These are phyloP conservation scores for Palythoa grandiflora DNA, from an alignment of 92 coral and sea anemone species.

Conservation along the genomic window DNA sequence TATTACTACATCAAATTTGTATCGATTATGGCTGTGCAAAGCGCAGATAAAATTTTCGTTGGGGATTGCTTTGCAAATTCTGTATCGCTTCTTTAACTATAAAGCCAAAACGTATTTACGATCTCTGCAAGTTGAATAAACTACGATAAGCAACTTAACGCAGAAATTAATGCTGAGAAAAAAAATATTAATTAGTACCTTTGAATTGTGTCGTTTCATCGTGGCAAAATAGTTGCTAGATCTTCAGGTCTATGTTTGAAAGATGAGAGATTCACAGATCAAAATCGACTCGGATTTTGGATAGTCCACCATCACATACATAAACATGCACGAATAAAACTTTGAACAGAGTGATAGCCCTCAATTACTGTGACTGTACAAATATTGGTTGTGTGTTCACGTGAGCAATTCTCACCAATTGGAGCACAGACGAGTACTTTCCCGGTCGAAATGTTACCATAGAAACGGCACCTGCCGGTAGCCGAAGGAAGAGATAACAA, in stretches of 20 bases:
- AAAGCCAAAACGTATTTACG: neutral
- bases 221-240: neutral
- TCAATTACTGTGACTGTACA: slow-evolving; percentile 19
- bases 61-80: neutral
- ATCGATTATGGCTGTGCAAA: too few species aligned
- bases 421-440: neutral
- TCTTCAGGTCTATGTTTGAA: slow-evolving; percentile 2
- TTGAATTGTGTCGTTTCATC: slow-evolving; percentile 8
- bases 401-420: neutral
- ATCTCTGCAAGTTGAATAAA: neutral
- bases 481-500: too few species aligned
- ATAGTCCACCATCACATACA: neutral
- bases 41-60: neutral
- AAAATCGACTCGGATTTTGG: neutral
- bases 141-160: neutral
- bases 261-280: neutral
- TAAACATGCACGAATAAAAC: slow-evolving; percentile 12
- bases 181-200: neutral
- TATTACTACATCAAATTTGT: too few species aligned
- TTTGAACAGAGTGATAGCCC: slow-evolving; percentile 21
- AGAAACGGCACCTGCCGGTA: neutral
- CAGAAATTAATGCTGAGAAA: neutral
- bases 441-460: slow-evolving; percentile 20
- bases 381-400: slow-evolving; percentile 11
- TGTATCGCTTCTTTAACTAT: neutral